These are phyloP conservation scores for Corapipo altera DNA, from an alignment of 2,113 vertebrate genomes.

Conservation along the genomic window DNA sequence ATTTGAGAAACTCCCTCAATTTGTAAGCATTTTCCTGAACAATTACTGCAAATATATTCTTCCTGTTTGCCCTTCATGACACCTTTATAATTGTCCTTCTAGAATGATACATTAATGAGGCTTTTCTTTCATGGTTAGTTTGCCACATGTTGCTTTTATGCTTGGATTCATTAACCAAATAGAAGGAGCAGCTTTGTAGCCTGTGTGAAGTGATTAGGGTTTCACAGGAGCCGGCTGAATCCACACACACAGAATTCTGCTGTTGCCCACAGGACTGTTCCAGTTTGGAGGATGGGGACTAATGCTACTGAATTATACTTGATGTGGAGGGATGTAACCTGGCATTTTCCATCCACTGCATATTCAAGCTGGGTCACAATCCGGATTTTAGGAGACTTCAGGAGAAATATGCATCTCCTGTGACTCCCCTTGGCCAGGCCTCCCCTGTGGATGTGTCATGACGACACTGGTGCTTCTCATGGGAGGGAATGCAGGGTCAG, in stretches of 20 bases:
- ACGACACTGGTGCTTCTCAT: not conserved
- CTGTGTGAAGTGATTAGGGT: not conserved
- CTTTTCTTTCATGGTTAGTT: constrained; percentile 42
- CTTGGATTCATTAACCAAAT: constrained; percentile 31
- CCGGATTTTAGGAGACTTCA: not conserved
- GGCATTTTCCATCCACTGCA: not conserved
- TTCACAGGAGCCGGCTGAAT: not conserved
- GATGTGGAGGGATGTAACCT: not conserved
- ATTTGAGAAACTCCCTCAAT: not conserved
- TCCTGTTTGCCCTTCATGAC: not conserved
- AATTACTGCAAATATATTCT: not conserved
- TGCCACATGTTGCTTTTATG: constrained; percentile 31
- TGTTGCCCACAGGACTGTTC: not conserved
- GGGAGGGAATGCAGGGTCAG: not conserved
- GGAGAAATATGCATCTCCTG: not conserved
- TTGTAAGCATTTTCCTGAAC: not conserved
- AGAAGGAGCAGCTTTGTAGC: constrained; percentile 11
- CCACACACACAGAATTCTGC: rapidly evolving
- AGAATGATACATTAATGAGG: constrained; percentile 28
- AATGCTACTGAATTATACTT: not conserved
- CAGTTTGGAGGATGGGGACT: not conserved
- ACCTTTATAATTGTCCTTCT: constrained; percentile 30
- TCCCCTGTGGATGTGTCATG: not conserved
- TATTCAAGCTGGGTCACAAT: not conserved
- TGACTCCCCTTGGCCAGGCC: not conserved